phyloP scores from a whole-genome alignment of 2,888 invertebrate genomes.

The Stegana nigrithorax region DNA sequence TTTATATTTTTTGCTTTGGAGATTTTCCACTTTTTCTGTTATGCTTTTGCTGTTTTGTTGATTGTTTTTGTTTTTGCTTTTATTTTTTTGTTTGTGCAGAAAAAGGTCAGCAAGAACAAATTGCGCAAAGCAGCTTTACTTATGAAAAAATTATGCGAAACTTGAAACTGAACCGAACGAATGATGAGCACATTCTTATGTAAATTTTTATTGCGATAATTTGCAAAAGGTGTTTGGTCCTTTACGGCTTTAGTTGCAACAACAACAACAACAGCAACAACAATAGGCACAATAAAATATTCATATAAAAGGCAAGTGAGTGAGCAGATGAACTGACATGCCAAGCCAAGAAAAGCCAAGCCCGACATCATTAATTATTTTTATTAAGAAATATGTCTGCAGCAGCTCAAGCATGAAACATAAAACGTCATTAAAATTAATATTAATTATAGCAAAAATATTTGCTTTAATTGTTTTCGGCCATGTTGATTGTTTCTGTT shows the following conservation, averaged over 20 bases:
- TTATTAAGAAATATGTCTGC: constrained; percentile 54
- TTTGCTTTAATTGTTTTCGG: constrained; percentile 49
- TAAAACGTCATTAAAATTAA: constrained; percentile 49
- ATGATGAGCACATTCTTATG: background rate
- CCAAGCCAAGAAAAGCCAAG: too few species aligned
- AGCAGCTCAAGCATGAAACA: constrained; percentile 36
- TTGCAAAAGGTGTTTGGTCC: background rate
- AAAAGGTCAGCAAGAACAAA: background rate
- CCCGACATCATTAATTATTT: too few species aligned
- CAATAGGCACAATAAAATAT: too few species aligned
- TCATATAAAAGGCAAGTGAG: too few species aligned
- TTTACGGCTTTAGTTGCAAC: too few species aligned
- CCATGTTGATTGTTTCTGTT: constrained; percentile 35
- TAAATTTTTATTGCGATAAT: constrained; percentile 1
- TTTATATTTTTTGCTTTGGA: too few species aligned
- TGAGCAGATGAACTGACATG: too few species aligned
- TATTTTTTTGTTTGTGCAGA: too few species aligned
- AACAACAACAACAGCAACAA: too few species aligned
- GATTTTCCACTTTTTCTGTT: too few species aligned
- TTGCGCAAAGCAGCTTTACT: background rate
- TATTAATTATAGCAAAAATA: constrained; percentile 48
- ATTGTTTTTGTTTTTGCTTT: too few species aligned
- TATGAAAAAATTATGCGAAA: constrained; percentile 2
- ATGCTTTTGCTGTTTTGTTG: too few species aligned
- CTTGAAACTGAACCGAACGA: background rate